These are phyloP conservation scores for Caenorhabditis auriculariae DNA, from an alignment of 2,888 invertebrate genomes.

Conservation along the genomic window DNA sequence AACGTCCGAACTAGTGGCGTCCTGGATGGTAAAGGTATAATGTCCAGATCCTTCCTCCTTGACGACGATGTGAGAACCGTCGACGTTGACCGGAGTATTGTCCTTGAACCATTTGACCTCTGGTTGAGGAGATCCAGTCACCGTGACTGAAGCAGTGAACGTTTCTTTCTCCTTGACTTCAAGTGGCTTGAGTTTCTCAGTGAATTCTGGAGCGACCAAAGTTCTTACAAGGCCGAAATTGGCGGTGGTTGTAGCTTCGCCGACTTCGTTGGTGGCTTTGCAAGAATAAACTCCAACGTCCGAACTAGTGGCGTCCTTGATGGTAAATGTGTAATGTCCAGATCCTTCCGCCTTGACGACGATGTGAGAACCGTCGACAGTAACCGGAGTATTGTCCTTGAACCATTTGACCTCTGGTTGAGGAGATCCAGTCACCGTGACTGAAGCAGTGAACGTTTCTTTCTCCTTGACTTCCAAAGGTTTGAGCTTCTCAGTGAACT, in stretches of 20 bases:
- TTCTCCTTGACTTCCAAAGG: conserved; percentile 27
- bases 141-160: conserved; percentile 70
- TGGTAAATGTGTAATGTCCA: conserved; percentile 82
- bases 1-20: conserved; percentile 75
- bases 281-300: conserved; percentile 94
- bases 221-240: conserved; percentile 19
- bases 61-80: conserved; percentile 74
- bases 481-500: conserved; percentile 36
- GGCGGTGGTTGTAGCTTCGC: conserved; percentile 39
- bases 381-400: conserved; percentile 71
- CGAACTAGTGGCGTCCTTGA: conserved; percentile 89
- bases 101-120: conserved; percentile 92
- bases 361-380: conserved; percentile 34
- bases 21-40: conserved; percentile 66
- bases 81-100: conserved; percentile 81
- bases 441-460: conserved; percentile 77
- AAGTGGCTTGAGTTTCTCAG: conserved; percentile 20
- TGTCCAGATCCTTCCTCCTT: conserved; percentile 75
- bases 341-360: conserved; percentile 74
- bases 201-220: conserved; percentile 25
- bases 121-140: conserved; percentile 85
- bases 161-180: conserved; percentile 30
- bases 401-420: conserved; percentile 92
- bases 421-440: conserved; percentile 83
- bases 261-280: conserved; percentile 82